These are phyloP conservation scores for Helicolenus hilgendorfi DNA, from an alignment of 2,797 vertebrate genomes.

Conservation along the genomic window DNA sequence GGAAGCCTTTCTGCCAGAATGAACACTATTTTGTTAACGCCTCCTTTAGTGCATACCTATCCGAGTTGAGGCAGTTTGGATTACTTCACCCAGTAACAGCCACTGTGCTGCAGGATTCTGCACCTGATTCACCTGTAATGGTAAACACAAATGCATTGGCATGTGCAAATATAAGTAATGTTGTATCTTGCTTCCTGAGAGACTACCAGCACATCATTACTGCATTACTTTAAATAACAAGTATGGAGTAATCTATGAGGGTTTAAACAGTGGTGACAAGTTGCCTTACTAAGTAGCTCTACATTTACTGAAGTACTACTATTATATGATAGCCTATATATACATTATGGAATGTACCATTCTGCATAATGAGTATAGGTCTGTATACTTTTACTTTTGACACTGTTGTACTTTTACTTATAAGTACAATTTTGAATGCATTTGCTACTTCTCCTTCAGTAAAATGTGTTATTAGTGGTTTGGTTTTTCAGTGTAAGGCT, in stretches of 20 bases:
- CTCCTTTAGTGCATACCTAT: no score
- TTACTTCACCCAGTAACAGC: not conserved
- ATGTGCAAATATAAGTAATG: no score
- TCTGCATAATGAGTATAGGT: not conserved
- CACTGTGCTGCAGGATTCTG: not conserved
- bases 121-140: constrained; percentile 4
- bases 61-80: not conserved
- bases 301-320: not conserved
- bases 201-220: fast-evolving
- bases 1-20: not conserved
- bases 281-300: not conserved
- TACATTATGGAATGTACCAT: no score
- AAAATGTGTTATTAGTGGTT: not conserved
- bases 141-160: not conserved
- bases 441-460: not conserved
- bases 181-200: not conserved
- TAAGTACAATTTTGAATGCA: no score
- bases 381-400: not conserved
- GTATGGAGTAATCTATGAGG: not conserved
- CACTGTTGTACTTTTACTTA: not conserved
- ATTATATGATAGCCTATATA: no score
- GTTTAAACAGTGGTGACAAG: not conserved
- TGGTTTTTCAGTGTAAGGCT: not conserved
- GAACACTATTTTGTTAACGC: not conserved
- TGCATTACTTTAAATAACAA: not conserved